These are phyloP conservation scores for Sterrhoptilus dennistouni DNA, from an alignment of 2,113 vertebrate species.

Conservation along the genomic window DNA sequence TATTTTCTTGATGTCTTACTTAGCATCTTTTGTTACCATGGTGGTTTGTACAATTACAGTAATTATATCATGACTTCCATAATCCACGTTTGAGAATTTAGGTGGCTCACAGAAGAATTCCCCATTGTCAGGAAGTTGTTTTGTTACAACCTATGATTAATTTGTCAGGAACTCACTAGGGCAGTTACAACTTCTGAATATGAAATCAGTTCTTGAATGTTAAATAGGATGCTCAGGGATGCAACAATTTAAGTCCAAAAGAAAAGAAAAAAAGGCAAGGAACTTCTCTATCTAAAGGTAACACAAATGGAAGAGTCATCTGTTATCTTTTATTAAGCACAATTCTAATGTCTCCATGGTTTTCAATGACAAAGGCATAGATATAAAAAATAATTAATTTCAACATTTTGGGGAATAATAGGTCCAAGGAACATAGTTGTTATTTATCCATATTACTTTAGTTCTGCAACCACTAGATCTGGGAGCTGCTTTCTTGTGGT, in stretches of 20 bases:
- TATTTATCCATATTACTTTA: background rate
- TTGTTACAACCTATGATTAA: background rate
- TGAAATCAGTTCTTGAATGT: background rate
- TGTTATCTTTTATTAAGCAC: background rate
- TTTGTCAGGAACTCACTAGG: background rate
- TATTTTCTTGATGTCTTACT: background rate
- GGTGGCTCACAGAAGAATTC: background rate
- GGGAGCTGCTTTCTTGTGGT: background rate
- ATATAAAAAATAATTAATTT: background rate
- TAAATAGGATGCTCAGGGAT: background rate
- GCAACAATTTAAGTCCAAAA: background rate
- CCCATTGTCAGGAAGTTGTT: background rate
- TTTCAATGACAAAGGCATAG: background rate
- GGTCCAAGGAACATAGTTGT: background rate
- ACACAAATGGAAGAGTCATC: background rate
- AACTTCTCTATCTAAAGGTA: background rate
- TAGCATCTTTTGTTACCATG: background rate
- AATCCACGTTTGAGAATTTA: background rate
- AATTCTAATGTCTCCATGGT: background rate
- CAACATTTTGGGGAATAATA: background rate
- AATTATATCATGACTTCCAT: background rate
- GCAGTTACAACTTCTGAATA: background rate
- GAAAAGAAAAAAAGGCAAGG: accelerated
- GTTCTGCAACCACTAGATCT: background rate
- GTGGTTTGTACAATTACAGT: background rate